Percentiles rank a stretch among this genome's conserved stretches.
These are phyloP conservation scores for Megaptera novaeangliae DNA, from an alignment of 2,113 vertebrate genomes.

Conservation along the genomic window DNA sequence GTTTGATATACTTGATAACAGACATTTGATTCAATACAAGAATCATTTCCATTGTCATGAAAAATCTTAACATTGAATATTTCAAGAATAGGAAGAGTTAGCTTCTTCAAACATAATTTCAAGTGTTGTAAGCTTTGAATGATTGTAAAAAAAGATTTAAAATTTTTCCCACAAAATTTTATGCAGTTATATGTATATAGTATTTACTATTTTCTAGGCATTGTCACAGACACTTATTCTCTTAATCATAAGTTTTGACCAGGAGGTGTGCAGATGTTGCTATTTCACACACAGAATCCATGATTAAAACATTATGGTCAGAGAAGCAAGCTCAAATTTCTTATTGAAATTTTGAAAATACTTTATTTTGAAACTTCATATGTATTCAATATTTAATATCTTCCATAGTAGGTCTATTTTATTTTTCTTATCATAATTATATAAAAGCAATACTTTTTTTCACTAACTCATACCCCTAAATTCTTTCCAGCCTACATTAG, in stretches of 20 bases:
- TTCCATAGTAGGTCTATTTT: not conserved
- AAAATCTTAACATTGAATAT: not conserved
- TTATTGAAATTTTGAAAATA: not conserved
- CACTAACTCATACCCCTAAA: not conserved
- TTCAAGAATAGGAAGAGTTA: not conserved
- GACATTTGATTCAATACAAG: not conserved
- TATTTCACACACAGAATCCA: not conserved
- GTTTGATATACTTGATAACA: not conserved
- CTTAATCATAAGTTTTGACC: not conserved
- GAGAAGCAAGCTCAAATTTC: not conserved
- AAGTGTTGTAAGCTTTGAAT: not conserved
- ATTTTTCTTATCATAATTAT: not conserved
- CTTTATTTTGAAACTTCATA: conserved; percentile 5
- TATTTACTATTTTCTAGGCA: not conserved
- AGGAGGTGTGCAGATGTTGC: not conserved
- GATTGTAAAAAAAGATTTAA: not conserved
- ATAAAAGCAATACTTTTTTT: not conserved
- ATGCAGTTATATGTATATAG: not conserved
- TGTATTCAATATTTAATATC: not conserved
- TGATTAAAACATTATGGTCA: not conserved
- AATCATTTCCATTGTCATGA: not conserved
- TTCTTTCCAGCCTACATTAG: not conserved
- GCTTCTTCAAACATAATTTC: not conserved
- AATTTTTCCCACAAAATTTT: not conserved
- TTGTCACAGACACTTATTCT: not conserved